Evolutionary conservation across 2,797 vertebrate genomes (phyloP).

Genomic region (Anisognathus igniventris): DNA sequence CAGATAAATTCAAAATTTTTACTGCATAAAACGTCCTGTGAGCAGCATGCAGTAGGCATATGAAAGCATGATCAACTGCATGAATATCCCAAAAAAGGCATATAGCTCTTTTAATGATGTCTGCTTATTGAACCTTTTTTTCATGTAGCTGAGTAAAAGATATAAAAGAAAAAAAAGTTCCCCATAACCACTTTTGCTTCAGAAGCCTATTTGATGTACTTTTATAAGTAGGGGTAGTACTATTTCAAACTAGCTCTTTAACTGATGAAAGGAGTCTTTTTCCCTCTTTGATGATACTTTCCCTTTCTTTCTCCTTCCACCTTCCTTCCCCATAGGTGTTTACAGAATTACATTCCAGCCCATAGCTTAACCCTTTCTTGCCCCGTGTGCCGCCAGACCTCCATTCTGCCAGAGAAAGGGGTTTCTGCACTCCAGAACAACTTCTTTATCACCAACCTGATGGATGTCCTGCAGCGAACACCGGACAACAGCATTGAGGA

Average conservation of each 20-base stretch:
- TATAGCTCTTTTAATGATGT: not conserved
- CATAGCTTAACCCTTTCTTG: conserved; percentile 96
- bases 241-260: not conserved
- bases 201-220: not conserved
- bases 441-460: conserved; percentile 99
- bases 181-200: not conserved
- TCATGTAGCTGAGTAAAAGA: not conserved
- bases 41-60: not conserved
- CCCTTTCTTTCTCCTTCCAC: not conserved
- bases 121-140: not conserved
- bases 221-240: not conserved
- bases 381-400: conserved; percentile 97
- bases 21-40: not conserved
- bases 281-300: not conserved
- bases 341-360: conserved; percentile 97
- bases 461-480: conserved; percentile 94
- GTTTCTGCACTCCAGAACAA: conserved; percentile 97
- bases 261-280: not conserved
- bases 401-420: conserved; percentile 97
- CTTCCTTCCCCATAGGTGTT: conserved; percentile 80
- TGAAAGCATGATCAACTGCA: not conserved
- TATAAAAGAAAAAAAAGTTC: not conserved
- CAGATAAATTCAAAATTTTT: not conserved
- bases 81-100: not conserved
- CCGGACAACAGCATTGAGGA: conserved; percentile 87